phyloP scores from a whole-genome alignment of 2,888 invertebrate species.

The Galerucella calmariensis region DNA sequence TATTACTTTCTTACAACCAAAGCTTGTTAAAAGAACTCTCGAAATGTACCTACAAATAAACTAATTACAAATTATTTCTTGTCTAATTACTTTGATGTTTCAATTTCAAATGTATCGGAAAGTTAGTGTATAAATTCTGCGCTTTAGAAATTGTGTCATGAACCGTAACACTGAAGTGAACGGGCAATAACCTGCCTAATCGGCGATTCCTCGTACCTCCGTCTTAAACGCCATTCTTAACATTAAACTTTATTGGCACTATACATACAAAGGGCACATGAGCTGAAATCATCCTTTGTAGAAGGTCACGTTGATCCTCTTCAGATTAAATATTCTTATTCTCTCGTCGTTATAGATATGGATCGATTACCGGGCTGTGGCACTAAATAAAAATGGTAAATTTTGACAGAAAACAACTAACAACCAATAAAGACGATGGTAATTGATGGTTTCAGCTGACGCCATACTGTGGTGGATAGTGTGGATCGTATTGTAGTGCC shows the following conservation, averaged over 20 bases:
- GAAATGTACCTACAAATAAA: not conserved
- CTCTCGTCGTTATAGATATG: not conserved
- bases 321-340: not conserved
- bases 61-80: not conserved
- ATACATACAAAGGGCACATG: conserved; percentile 13
- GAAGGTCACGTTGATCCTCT: conserved; percentile 13
- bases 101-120: not conserved
- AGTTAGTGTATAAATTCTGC: not conserved
- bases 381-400: too few species aligned
- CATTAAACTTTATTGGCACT: conserved; percentile 8
- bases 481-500: too few species aligned
- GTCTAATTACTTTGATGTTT: not conserved
- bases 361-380: not conserved
- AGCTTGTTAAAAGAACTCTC: not conserved
- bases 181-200: conserved; percentile 3
- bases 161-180: not conserved
- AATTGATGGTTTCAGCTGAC: too few species aligned
- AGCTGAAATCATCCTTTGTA: conserved; percentile 7
- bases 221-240: not conserved
- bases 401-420: too few species aligned
- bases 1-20: not conserved
- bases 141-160: not conserved
- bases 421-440: too few species aligned
- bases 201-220: not conserved
- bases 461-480: too few species aligned